phyloP scores from a whole-genome alignment of 2,113 vertebrate species.

The Tympanuchus pallidicinctus region DNA sequence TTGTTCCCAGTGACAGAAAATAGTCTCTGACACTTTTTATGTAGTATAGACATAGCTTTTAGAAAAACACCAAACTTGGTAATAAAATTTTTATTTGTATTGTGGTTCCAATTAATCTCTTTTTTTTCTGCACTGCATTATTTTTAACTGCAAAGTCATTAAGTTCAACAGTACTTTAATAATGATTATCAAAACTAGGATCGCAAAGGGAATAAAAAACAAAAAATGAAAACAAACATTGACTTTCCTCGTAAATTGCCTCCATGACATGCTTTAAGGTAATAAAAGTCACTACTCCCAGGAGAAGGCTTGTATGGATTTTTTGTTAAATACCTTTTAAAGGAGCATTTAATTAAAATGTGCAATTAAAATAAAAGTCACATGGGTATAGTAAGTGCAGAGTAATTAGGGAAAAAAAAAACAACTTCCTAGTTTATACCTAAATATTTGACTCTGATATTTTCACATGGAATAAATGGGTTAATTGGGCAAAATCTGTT shows the following conservation, averaged over 20 bases:
- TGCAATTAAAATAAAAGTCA: not conserved
- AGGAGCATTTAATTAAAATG: slow-evolving; percentile 42
- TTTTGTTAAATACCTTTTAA: slow-evolving; percentile 16
- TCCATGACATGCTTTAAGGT: slow-evolving; percentile 26
- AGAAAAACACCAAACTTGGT: slow-evolving; percentile 9
- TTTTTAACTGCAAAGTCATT: slow-evolving; percentile 54
- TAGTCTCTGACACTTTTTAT: not conserved
- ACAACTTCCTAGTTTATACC: not conserved
- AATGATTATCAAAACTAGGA: slow-evolving; percentile 54
- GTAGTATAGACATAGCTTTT: not conserved
- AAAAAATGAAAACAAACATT: not conserved
- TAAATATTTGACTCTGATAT: not conserved
- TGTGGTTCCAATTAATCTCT: slow-evolving; percentile 39
- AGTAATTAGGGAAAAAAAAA: not conserved
- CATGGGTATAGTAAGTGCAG: not conserved
- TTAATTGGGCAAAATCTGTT: not conserved
- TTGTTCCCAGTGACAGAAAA: not conserved
- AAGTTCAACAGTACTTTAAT: slow-evolving; percentile 49
- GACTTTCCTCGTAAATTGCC: slow-evolving; percentile 49
- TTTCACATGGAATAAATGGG: not conserved
- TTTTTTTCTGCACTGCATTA: not conserved
- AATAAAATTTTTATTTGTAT: slow-evolving; percentile 32
- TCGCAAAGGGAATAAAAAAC: slow-evolving; percentile 41
- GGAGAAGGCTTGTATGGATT: not conserved
- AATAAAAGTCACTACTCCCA: slow-evolving; percentile 59